phyloP scores from a whole-genome alignment of 2,888 invertebrate genomes.

The Machimus rusticus region DNA sequence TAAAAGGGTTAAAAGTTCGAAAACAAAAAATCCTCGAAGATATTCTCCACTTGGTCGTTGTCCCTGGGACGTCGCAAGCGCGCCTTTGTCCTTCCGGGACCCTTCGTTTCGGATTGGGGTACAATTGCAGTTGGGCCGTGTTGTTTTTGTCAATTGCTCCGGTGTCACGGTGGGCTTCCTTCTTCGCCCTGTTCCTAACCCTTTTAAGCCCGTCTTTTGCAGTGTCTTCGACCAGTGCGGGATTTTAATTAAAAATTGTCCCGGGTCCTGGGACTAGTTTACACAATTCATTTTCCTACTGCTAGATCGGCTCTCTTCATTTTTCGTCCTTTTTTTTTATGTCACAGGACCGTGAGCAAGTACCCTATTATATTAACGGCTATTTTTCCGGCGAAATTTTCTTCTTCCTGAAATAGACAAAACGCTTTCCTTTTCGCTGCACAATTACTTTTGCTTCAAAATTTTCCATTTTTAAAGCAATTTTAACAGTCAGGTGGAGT shows the following conservation, averaged over 20 bases:
- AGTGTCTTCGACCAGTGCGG: constrained; percentile 28
- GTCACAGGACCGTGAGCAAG: neutral
- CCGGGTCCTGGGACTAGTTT: neutral
- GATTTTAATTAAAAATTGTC: constrained; percentile 32
- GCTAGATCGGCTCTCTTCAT: neutral
- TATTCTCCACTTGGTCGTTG: neutral
- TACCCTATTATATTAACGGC: neutral
- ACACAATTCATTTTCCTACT: neutral
- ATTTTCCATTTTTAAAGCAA: neutral
- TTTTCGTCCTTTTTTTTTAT: neutral
- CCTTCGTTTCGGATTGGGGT: constrained; percentile 22
- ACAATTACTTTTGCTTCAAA: neutral
- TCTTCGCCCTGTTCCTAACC: neutral
- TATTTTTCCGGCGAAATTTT: neutral
- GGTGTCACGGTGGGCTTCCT: constrained; percentile 6
- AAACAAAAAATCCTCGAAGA: constrained; percentile 23
- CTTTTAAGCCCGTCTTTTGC: constrained; percentile 2
- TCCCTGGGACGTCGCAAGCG: neutral
- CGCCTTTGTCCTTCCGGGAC: constrained; percentile 17
- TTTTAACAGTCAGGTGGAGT: neutral
- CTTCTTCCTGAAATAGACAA: neutral
- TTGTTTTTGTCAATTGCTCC: constrained; percentile 12
- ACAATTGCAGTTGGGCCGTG: constrained; percentile 9
- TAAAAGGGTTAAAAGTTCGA: constrained; percentile 21
- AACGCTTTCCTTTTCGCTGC: neutral